Base-by-base conservation (phyloP, 2,888 invertebrate genomes). In the Norana najaformis region DNA sequence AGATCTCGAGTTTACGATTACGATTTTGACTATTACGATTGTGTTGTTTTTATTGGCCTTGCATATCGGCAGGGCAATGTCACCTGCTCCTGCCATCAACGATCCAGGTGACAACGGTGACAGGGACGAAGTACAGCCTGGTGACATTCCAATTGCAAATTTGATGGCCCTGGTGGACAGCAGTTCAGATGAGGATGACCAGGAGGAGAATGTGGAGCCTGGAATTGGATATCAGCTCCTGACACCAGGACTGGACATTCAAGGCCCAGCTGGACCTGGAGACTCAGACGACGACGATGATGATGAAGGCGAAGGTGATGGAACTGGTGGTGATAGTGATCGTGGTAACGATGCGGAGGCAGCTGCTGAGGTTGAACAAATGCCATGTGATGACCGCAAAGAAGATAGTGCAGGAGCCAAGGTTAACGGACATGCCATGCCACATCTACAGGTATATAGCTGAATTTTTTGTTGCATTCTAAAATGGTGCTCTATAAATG, bases 101-200 rank as follows among this genome's bases (percentile, higher is more conserved):
- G 85, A 85, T 85, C 85, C 85, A 36, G 85, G 85, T 18, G 36
- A 36, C 37, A 35, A 85, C 85, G 34, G 85, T 23, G 85, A 85
- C 34, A 5, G 37, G 23, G 85, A 37, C 37, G 85, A 85, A 37
- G 18, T 85, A 16, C 85, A 37, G 18, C 36, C 85, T 0, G 36
- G 85, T 6, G 85, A 85, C 23, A 37, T 85, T 35, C 85, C 85
- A 37, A 35, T 37, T 37, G 85, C 85, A 6, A 37, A 36, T 30
- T 35, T 85, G 85, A 85, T 85, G 85, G 85, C 85, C 37, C 36
- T 37, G 23, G 85, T 37, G 37, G 85, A 85, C 20, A 85, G 85
- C 85, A 85, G 85, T 36, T 85, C 85, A n/a, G 85, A 85, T n/a
- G 85, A 85, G 37, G 85, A 85, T 23, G 85, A 85, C 20, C 36